Evolutionary conservation across 2,888 invertebrate genomes (phyloP), one percentile per base, ranked within the genome.

Genomic region (Lomographa bimaculata): DNA sequence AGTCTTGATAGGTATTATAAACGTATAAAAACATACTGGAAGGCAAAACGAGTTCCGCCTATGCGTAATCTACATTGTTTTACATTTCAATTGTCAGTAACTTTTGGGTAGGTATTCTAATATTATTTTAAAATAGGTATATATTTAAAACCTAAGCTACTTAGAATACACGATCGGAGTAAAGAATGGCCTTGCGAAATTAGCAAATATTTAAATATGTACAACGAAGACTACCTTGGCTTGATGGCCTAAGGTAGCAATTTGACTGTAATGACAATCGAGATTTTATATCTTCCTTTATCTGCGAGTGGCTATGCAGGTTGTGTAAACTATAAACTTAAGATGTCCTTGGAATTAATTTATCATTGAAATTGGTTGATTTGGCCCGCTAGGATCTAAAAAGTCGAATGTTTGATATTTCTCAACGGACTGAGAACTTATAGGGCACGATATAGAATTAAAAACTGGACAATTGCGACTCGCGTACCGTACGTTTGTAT

Each of bases 131-230:
- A 54, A 59, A 54, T 41, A 26, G 10, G 33, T 4, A 6, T 52
- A 48, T 36, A 44, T 51, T 53, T 37, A 38, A 41, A 27, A 55
- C 49, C 36, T 49, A 55, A 30, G 34, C 27, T 47, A 62, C 54
- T 55, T 30, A 38, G 41, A 43, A 46, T 55, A 52, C 23, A 47
- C 41, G 52, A 56, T 63, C 67, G 60, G 49, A 51, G 57, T 57
- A 57, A 70, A 54, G 51, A 64, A 64, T 66, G 70, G 64, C 79
- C 76, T 79, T 76, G 70, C 47, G 35, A 66, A 71, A 77, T 69
- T 75, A 64, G 65, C 69, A 76, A 75, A 71, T 71, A 75, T 74
- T 78, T 66, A 72, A 75, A 78, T 71, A 64, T 67, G 62, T 62
- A 64, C 60, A 71, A 66, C 64, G 64, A 68, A 58, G 70, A 66